Percentiles rank a stretch among this genome's conserved stretches.
Evolutionary conservation across 2,888 invertebrate genomes (phyloP).

Genomic region (Lacanobia oleracea): DNA sequence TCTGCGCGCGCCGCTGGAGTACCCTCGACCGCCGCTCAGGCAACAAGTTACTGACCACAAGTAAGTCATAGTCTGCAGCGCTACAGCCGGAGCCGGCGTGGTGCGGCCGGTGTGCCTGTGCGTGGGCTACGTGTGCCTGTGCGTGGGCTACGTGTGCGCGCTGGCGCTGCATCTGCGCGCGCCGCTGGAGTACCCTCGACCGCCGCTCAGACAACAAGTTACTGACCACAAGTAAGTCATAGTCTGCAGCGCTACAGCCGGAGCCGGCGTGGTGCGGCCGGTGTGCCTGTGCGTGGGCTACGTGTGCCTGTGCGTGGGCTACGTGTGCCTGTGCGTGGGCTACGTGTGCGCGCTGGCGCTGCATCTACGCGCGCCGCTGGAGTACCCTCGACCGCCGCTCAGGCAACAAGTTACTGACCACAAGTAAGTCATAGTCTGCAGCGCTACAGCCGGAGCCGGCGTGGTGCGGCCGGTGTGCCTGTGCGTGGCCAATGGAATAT

Average conservation of each 20-base stretch:
- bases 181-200: constrained; percentile 73
- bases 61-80: constrained; percentile 72
- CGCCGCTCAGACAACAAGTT: constrained; percentile 65
- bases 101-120: constrained; percentile 77
- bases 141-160: constrained; percentile 75
- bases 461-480: too few species aligned
- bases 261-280: too few species aligned
- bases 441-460: too few species aligned
- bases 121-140: too few species aligned
- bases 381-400: constrained; percentile 70
- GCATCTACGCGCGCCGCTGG: constrained; percentile 78
- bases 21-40: constrained; percentile 72
- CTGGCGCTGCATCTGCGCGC: constrained; percentile 79
- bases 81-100: constrained; percentile 78
- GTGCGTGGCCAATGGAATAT: too few species aligned
- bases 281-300: constrained; percentile 71
- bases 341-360: constrained; percentile 80
- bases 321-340: constrained; percentile 56
- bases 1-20: constrained; percentile 73
- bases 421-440: constrained; percentile 40
- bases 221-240: constrained; percentile 37
- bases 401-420: constrained; percentile 52
- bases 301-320: too few species aligned
- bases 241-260: too few species aligned
- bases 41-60: constrained; percentile 35